Base-by-base conservation (phyloP, 1,140 invertebrate genomes). In the Planococcus citri region DNA sequence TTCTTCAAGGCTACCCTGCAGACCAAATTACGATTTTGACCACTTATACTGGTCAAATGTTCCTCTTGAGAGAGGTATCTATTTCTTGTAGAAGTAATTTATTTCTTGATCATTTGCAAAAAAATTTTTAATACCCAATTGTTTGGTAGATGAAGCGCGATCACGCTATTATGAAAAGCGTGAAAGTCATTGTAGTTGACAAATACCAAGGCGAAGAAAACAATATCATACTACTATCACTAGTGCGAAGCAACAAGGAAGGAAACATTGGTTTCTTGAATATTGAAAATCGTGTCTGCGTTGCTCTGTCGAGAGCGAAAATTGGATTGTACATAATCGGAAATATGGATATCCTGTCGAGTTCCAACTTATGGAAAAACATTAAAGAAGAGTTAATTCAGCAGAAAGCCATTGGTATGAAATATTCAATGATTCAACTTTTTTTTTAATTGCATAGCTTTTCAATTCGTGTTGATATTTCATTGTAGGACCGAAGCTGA, bases 131-230 rank as follows among this genome's bases (percentile, higher is more conserved):
- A n/a, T n/a, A n/a, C n/a, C n/a, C n/a, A n/a, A n/a, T n/a, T n/a
- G n/a, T n/a, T n/a, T n/a, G n/a, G n/a, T n/a, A 71, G 70, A 37
- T 68, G 73, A 71, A 73, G 22, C 27, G 70, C 41, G 69, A 72
- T 33, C 37, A 38, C 57, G 27, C 37, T 17, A 57, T 72, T 20
- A 29, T 72, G 22, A 70, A 74, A 60, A 75, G 80, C n/a, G 79
- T 86, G 10, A 79, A 81, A 68, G 82, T 92, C 21, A 83, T 84
- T 38, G 83, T 85, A 4, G 84, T 94, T 1, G 92, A 94, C 76
- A 91, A 89, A 76, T 93, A 84, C 75, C 90, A 93, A 81, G 91
- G 92, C 0, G 87, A 93, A 77, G 92, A 95, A 78, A 88, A 86
- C 41, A 86, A 91, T 73, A 91, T 95, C 27, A 87, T 94, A 70